phyloP scores from a whole-genome alignment of 2,797 vertebrate genomes.

The Valencia hispanica region DNA sequence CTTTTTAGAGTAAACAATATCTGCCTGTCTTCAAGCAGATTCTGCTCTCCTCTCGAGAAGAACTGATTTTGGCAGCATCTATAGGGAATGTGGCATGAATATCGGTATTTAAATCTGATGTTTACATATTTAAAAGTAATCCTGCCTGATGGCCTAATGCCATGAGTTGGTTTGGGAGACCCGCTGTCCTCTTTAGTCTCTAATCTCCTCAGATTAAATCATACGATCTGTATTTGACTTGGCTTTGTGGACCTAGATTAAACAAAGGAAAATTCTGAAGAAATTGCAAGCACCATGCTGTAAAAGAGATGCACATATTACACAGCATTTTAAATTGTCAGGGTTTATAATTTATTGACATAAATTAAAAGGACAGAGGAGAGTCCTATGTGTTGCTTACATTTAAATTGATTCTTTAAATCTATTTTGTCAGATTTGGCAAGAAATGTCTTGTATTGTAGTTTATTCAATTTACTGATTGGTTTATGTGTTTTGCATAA shows the following conservation, averaged over 20 bases:
- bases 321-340: slow-evolving; percentile 31
- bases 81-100: slow-evolving; percentile 33
- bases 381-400: neutral
- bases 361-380: slow-evolving; percentile 9
- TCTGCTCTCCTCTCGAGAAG: slow-evolving; percentile 12
- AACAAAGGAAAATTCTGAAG: slow-evolving; percentile 51
- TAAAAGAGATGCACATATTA: slow-evolving; percentile 29
- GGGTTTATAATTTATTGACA: slow-evolving; percentile 18
- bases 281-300: slow-evolving; percentile 25
- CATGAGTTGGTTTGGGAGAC: slow-evolving; percentile 64
- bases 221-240: slow-evolving; percentile 77
- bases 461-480: slow-evolving; percentile 2
- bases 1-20: neutral
- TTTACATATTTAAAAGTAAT: slow-evolving; percentile 79
- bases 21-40: neutral
- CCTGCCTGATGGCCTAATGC: slow-evolving; percentile 67
- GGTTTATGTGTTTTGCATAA: neutral
- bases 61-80: slow-evolving; percentile 42
- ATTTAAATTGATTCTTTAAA: neutral
- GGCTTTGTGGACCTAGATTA: slow-evolving; percentile 64
- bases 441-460: neutral
- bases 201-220: slow-evolving; percentile 82
- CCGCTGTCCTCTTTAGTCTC: slow-evolving; percentile 65
- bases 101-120: slow-evolving; percentile 74
- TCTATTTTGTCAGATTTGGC: neutral